Evolutionary conservation across 2,888 invertebrate species (phyloP).

Genomic region (Rhopalosiphum nymphaeae): DNA sequence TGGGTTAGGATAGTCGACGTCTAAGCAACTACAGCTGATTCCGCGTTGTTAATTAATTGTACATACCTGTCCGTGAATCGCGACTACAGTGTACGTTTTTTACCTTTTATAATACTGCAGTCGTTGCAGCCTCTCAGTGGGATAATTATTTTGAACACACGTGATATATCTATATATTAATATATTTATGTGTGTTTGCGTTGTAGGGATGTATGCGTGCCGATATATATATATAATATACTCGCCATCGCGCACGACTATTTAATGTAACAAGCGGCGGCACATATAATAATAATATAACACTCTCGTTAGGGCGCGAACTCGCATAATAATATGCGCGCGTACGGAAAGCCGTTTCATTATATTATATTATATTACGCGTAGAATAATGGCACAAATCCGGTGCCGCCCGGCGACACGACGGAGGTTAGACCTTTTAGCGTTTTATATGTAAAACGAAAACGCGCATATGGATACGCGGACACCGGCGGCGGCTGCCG

Average conservation of each 20-base stretch:
- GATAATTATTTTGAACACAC: constrained; percentile 47
- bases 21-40: no score
- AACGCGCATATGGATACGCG: constrained; percentile 12
- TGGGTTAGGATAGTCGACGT: no score
- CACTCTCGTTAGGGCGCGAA: constrained; percentile 55
- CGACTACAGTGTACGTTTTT: neutral
- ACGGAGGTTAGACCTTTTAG: constrained; percentile 49
- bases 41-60: constrained; percentile 21
- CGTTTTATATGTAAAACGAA: constrained; percentile 41
- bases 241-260: constrained; percentile 46
- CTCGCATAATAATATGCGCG: neutral
- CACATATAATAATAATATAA: neutral
- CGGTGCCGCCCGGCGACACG: neutral
- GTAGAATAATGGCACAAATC: neutral
- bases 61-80: neutral
- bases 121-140: constrained; percentile 33
- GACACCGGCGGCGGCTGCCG: neutral
- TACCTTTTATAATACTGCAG: neutral
- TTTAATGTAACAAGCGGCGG: neutral
- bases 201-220: neutral
- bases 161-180: no score
- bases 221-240: neutral
- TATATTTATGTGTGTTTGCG: neutral
- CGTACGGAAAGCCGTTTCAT: neutral
- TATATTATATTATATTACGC: neutral